Evolutionary conservation across 92 coral and sea anemone species (phyloP), one percentile per base, ranked within the genome.

Genomic region (Desmophyllum pertusum): DNA sequence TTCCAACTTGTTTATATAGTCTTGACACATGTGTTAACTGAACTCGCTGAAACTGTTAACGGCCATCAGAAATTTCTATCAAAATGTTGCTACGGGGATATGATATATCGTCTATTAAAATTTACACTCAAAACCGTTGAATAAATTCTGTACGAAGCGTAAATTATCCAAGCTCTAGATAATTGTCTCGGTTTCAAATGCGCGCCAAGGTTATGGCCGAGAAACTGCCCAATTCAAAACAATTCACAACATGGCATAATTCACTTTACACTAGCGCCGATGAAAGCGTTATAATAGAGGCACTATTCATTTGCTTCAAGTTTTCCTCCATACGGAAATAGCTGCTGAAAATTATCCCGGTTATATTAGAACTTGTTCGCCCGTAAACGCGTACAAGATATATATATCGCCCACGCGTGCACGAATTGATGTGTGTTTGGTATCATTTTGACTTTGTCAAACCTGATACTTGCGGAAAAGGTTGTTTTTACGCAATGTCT

Each of bases 391-490:
- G 25, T 25, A 59, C 65, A 59, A n/a, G n/a, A n/a, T n/a, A n/a
- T n/a, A 76, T 37, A 38, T 76, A 18, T 57, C 51, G 38, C 30
- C 52, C 31, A 50, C 76, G 66, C 63, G 33, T 45, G 50, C 59
- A 25, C 14, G 31, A 40, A 27, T n/a, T n/a, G n/a, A 78, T 31
- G 41, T 38, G 7, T 64, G 73, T 33, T 65, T 41, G 37, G 51
- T 59, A 52, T 31, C 23, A 23, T 30, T 40, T 78, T 43, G 55
- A 23, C 42, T 61, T 41, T 78, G 70, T 10, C 45, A 17, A 79
- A 79, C 75, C 62, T 35, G 77, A 79, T 46, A 79, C 84, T 43
- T 65, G 61, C 59, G 74, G 73, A 41, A 65, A 63, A 65, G 76
- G 48, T 23, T 50, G 51, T 48, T 33, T n/a, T 0, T 65, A 35